Conservation (phyloP, 2,888 invertebrate genomes). For the Agriopis leucophaearia region DNA sequence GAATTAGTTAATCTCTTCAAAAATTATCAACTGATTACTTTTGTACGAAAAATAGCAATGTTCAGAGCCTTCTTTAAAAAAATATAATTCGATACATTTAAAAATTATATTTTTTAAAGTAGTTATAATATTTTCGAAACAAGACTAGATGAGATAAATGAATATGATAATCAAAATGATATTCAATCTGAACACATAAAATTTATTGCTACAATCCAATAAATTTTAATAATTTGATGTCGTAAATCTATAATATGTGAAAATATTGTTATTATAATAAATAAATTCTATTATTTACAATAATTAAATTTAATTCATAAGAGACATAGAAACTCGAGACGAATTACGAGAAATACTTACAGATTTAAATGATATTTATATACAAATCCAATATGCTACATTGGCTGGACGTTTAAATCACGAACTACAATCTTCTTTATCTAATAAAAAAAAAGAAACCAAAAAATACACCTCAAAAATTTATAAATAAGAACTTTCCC, state of each 20-base stretch:
- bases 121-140: conserved; percentile 1
- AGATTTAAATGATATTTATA: conserved; percentile 12
- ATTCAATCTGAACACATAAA: conserved; percentile 7
- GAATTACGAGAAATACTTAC: conserved; percentile 22
- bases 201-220: background rate
- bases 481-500: background rate
- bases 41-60: no score
- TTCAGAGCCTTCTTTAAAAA: no score
- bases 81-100: background rate
- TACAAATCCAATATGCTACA: background rate
- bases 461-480: background rate
- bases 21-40: no score
- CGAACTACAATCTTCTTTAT: background rate
- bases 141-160: conserved; percentile 16
- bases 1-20: no score
- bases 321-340: conserved; percentile 29
- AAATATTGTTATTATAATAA: background rate
- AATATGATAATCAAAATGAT: conserved; percentile 5
- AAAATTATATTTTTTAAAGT: background rate
- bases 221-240: conserved; percentile 1
- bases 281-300: conserved; percentile 20
- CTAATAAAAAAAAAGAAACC: background rate
- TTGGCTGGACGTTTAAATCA: conserved; percentile 11
- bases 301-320: conserved; percentile 31
- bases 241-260: background rate